phyloP scores from a whole-genome alignment of 1,140 invertebrate genomes.

The Drosophila auraria region DNA sequence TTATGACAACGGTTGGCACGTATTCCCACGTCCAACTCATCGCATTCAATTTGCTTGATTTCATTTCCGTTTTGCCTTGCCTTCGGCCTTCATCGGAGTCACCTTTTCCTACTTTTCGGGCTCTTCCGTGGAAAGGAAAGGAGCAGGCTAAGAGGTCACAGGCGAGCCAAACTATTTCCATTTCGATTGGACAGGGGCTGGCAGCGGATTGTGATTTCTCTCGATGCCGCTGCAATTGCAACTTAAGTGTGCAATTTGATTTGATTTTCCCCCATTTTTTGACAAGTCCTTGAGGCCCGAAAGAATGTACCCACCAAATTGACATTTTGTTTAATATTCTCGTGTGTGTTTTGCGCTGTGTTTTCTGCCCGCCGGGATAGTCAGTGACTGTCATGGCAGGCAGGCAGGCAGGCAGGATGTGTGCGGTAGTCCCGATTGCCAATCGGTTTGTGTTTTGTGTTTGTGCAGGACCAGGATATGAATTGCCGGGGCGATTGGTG shows the following conservation, averaged over 20 bases:
- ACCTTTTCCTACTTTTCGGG: neutral
- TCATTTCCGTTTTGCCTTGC: slow-evolving; percentile 63
- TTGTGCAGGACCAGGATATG: slow-evolving; percentile 74
- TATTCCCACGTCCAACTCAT: slow-evolving; percentile 79
- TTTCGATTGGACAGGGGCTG: slow-evolving; percentile 42
- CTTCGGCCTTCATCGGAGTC: slow-evolving; percentile 12
- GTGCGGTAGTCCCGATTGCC: slow-evolving; percentile 53
- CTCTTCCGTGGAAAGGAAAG: slow-evolving; percentile 1
- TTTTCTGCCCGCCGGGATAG: slow-evolving; percentile 52
- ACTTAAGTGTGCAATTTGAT: slow-evolving; percentile 80
- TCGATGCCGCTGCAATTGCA: slow-evolving; percentile 65
- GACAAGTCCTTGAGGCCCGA: slow-evolving; percentile 58
- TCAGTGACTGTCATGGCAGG: slow-evolving; percentile 54
- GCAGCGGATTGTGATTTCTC: slow-evolving; percentile 64
- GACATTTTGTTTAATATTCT: slow-evolving; percentile 81
- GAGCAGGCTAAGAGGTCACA: neutral
- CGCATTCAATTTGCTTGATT: slow-evolving; percentile 82
- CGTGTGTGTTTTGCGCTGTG: slow-evolving; percentile 52
- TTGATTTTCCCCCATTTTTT: slow-evolving; percentile 70
- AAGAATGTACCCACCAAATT: slow-evolving; percentile 65
- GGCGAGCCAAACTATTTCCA: slow-evolving; percentile 41
- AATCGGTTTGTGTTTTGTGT: slow-evolving; percentile 57
- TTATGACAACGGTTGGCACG: slow-evolving; percentile 75
- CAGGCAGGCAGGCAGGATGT: slow-evolving; percentile 50
- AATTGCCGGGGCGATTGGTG: slow-evolving; percentile 70